A percentile compares a stretch with the other conserved stretches of the same genome.
Conservation (phyloP, 2,888 invertebrate species). For the Stratiomys singularior region DNA sequence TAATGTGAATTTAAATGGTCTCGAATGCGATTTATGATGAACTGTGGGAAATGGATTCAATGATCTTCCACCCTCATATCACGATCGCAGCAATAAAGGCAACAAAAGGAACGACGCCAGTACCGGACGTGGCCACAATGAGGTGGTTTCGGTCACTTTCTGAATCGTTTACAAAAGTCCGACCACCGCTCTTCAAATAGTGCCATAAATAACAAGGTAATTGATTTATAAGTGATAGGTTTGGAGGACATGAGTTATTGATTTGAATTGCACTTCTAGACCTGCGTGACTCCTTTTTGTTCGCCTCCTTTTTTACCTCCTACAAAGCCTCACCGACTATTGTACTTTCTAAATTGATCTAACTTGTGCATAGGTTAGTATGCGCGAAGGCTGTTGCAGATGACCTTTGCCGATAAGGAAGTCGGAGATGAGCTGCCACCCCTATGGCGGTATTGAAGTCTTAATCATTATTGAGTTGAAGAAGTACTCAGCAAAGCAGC, state of each 20-base stretch:
- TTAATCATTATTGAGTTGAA: too few relatives aligned
- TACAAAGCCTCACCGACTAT: slow-evolving; percentile 35
- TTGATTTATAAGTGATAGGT: slow-evolving; percentile 48
- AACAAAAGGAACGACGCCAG: background rate
- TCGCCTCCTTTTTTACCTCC: slow-evolving; percentile 18
- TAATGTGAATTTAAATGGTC: slow-evolving; percentile 42
- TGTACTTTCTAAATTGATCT: slow-evolving; percentile 35
- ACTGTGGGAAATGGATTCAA: slow-evolving; percentile 41
- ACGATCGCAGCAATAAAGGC: slow-evolving; percentile 11
- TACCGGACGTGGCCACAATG: background rate
- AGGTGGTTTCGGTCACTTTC: slow-evolving; percentile 18
- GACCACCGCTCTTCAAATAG: slow-evolving; percentile 40
- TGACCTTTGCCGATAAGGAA: background rate
- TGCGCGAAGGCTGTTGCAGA: background rate
- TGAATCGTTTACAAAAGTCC: slow-evolving; percentile 9
- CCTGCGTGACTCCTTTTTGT: slow-evolving; percentile 19
- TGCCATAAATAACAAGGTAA: slow-evolving; percentile 45
- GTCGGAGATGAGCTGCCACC: too few relatives aligned
- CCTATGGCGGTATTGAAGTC: too few relatives aligned
- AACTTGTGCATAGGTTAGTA: background rate
- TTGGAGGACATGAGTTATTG: slow-evolving; percentile 42
- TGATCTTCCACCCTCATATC: slow-evolving; percentile 46
- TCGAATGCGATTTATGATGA: slow-evolving; percentile 42
- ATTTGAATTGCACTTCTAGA: slow-evolving; percentile 38
- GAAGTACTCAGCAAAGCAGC: too few relatives aligned